A percentile compares a stretch with the other conserved stretches of the same genome.
Evolutionary conservation across 2,113 vertebrate species (phyloP).

Genomic region (Phylloscopus trochiloides): DNA sequence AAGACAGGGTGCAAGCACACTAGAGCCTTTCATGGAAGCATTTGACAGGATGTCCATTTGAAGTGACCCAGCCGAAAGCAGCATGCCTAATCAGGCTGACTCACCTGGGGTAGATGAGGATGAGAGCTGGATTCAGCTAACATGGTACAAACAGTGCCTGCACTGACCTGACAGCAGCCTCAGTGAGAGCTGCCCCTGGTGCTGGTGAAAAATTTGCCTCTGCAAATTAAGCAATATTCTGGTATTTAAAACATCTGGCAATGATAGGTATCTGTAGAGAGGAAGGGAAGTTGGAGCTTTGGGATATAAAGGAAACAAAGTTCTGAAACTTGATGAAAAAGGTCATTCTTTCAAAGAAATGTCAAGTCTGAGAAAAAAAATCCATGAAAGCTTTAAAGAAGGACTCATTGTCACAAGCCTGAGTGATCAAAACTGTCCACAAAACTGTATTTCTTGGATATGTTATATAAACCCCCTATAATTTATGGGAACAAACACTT

Average conservation of each 20-base stretch:
- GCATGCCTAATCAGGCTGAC: neutral
- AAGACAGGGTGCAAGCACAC: neutral
- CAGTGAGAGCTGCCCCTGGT: neutral
- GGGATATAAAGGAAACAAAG: neutral
- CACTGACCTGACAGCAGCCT: neutral
- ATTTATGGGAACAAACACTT: neutral
- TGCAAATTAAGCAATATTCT: neutral
- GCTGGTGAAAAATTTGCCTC: neutral
- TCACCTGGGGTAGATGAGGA: rapidly evolving
- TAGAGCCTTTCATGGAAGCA: neutral
- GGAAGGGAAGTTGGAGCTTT: neutral
- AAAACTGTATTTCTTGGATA: neutral
- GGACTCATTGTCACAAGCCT: neutral
- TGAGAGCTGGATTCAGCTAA: neutral
- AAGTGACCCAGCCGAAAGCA: neutral
- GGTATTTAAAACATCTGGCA: neutral
- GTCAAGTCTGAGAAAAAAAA: neutral
- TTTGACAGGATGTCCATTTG: neutral
- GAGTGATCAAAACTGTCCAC: neutral
- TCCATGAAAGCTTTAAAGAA: neutral
- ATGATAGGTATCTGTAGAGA: neutral
- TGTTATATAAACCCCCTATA: neutral
- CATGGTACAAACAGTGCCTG: neutral
- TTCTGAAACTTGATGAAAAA: neutral
- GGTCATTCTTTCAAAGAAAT: neutral